A percentile compares a stretch with the other conserved stretches of the same genome.
phyloP scores from a whole-genome alignment of 2,113 vertebrate genomes.

The Blennius ocellaris region DNA sequence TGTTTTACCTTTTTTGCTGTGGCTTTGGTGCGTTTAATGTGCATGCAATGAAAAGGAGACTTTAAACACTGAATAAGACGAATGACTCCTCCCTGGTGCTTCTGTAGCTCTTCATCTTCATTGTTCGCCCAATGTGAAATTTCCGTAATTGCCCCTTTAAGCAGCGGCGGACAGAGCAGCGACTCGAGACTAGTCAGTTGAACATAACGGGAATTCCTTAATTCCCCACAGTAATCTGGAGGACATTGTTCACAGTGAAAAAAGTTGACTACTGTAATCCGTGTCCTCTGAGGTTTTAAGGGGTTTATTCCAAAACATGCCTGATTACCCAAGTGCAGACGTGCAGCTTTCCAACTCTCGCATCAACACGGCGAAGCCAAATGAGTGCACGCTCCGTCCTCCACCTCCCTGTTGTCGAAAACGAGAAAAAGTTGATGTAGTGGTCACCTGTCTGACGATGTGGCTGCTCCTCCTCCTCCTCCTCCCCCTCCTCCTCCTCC shows the following conservation, averaged over 20 bases:
- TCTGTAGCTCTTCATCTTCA: conserved; percentile 37
- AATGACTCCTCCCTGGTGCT: conserved; percentile 33
- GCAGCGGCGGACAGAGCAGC: conserved; percentile 27
- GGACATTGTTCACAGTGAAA: conserved; percentile 60
- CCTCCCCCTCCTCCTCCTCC: too few relatives aligned
- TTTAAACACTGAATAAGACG: conserved; percentile 25
- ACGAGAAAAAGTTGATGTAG: conserved; percentile 33
- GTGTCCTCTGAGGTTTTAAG: conserved; percentile 44
- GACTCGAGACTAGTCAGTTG: conserved; percentile 38
- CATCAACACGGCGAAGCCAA: conserved; percentile 45
- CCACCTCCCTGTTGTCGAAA: conserved; percentile 5
- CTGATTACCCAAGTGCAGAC: conserved; percentile 29
- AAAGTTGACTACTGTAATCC: conserved; percentile 57
- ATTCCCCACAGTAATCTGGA: conserved; percentile 61
- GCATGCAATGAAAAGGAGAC: neutral
- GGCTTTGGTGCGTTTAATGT: neutral
- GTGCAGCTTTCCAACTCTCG: conserved; percentile 25
- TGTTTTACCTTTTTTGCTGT: neutral
- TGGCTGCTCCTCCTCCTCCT: too few relatives aligned
- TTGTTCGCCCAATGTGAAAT: conserved; percentile 32
- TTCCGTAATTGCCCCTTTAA: conserved; percentile 60
- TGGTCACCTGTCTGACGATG: conserved; percentile 53
- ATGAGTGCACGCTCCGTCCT: conserved; percentile 4
- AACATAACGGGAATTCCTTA: conserved; percentile 43
- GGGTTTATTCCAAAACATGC: conserved; percentile 50